These are phyloP conservation scores for Dinothrombium tinctorium DNA, from an alignment of 1,140 invertebrate species.

Conservation along the genomic window DNA sequence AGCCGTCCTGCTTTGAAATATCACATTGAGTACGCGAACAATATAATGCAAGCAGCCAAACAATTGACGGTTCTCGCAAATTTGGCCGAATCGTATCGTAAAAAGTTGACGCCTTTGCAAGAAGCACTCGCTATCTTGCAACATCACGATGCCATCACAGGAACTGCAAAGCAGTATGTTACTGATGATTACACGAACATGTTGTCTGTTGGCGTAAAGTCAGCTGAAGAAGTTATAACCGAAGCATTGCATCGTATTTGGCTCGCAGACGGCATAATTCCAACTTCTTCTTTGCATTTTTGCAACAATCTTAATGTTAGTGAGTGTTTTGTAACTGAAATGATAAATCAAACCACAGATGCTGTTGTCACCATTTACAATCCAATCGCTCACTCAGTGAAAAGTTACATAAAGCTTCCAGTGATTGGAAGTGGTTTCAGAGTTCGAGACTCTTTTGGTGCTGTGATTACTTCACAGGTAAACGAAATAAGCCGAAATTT, in stretches of 20 bases:
- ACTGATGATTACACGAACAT: conserved; percentile 12
- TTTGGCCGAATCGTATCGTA: conserved; percentile 23
- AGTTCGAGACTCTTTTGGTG: conserved; percentile 33
- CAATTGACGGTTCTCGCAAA: conserved; percentile 45
- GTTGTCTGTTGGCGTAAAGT: background rate
- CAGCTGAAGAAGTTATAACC: conserved; percentile 1
- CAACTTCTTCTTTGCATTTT: conserved; percentile 19
- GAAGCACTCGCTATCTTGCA: conserved; percentile 22
- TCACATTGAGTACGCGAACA: conserved; percentile 59
- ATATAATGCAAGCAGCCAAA: conserved; percentile 56
- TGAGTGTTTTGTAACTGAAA: conserved; percentile 31
- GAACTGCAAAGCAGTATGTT: conserved; percentile 30
- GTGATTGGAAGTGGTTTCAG: conserved; percentile 31
- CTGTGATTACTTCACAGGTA: conserved; percentile 11
- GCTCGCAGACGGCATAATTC: background rate
- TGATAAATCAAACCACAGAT: conserved; percentile 22
- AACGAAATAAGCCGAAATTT: background rate
- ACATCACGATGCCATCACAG: conserved; percentile 89
- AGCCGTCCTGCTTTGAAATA: conserved; percentile 80
- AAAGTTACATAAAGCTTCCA: conserved; percentile 41
- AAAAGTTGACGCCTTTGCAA: conserved; percentile 6
- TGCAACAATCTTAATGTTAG: conserved; percentile 36
- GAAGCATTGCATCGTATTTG: background rate
- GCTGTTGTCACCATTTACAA: conserved; percentile 55
- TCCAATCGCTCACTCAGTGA: conserved; percentile 37